These are phyloP conservation scores for Pleuronectes platessa DNA, from an alignment of 2,113 vertebrate genomes.

Conservation along the genomic window DNA sequence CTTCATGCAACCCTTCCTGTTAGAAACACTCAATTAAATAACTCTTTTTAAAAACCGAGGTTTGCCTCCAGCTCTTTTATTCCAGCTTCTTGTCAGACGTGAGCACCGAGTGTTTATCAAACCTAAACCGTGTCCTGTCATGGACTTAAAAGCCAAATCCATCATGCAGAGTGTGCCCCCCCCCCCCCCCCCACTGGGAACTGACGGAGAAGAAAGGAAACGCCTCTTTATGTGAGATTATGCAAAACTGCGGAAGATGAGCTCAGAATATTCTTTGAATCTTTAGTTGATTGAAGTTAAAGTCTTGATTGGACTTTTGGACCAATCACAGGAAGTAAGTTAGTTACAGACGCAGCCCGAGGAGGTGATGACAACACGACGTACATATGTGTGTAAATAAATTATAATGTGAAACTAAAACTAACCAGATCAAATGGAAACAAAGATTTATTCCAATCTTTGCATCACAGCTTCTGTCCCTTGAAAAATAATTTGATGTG, in stretches of 20 bases:
- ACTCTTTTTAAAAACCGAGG: constrained; percentile 8
- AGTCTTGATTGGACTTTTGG: no score
- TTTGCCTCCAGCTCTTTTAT: constrained; percentile 25
- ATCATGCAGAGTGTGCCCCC: constrained; percentile 51
- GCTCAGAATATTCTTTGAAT: no score
- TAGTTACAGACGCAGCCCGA: no score
- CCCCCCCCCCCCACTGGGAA: constrained; percentile 45
- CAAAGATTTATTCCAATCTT: no score
- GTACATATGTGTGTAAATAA: no score
- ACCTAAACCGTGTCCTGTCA: constrained; percentile 68
- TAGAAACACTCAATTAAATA: not conserved
- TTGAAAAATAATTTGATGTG: no score
- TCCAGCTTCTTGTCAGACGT: constrained; percentile 51
- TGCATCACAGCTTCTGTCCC: no score
- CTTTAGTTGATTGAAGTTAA: no score
- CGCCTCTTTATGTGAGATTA: constrained; percentile 42
- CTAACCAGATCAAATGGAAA: no score
- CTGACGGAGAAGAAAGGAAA: constrained; percentile 37
- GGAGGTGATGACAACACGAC: no score
- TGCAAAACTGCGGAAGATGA: not conserved
- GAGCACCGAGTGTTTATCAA: constrained; percentile 49
- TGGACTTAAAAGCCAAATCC: constrained; percentile 70
- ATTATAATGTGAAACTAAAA: no score
- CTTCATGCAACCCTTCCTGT: constrained; percentile 11
- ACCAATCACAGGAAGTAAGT: no score